Conservation (phyloP, 2,888 invertebrate species). For the Trilocha varians region DNA sequence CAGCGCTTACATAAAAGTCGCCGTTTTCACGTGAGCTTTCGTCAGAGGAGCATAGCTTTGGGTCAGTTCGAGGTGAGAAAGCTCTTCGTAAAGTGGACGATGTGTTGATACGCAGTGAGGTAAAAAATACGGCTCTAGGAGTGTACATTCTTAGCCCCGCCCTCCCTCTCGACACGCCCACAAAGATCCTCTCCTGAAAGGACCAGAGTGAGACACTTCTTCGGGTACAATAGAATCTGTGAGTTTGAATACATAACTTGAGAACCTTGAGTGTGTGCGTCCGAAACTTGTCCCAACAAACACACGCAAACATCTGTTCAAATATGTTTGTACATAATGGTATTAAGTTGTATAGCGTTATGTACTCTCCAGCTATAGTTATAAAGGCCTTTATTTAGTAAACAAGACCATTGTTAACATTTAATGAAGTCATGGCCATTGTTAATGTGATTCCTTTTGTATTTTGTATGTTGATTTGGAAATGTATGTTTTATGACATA, state of each 20-base stretch:
- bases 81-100: conserved; percentile 45
- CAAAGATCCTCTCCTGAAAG: conserved; percentile 41
- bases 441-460: too few species aligned
- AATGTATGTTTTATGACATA: too few species aligned
- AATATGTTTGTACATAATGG: neutral
- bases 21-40: conserved; percentile 27
- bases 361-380: too few species aligned
- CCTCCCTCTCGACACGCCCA: conserved; percentile 55
- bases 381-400: neutral
- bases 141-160: conserved; percentile 63
- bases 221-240: conserved; percentile 40
- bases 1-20: conserved; percentile 59
- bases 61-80: conserved; percentile 20
- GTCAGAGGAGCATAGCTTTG: neutral
- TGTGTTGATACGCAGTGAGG: conserved; percentile 54
- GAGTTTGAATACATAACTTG: conserved; percentile 12
- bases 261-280: conserved; percentile 13
- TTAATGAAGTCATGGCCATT: too few species aligned
- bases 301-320: conserved; percentile 6
- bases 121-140: conserved; percentile 70
- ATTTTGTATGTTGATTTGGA: too few species aligned
- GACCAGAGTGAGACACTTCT: conserved; percentile 56
- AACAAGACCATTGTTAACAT: too few species aligned
- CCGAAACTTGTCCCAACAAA: neutral
- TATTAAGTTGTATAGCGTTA: too few species aligned